Evolutionary conservation across 2,113 vertebrate species (phyloP).

Genomic region (Rhineura floridana): DNA sequence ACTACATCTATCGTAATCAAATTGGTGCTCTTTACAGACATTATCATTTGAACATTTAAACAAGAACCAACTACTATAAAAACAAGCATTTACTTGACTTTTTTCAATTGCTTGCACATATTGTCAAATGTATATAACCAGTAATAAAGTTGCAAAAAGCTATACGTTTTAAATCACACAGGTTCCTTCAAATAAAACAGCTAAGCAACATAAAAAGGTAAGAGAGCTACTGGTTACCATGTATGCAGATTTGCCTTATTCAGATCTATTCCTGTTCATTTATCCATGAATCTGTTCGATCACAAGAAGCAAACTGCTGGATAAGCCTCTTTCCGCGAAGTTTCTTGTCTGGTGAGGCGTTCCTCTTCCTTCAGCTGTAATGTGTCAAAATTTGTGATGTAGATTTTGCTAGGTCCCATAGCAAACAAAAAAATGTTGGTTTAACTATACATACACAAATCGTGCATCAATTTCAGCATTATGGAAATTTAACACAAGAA

Average conservation of each 20-base stretch:
- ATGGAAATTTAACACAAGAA: constrained; percentile 68
- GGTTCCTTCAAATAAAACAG: constrained; percentile 95
- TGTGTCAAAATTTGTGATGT: constrained; percentile 99
- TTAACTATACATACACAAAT: constrained; percentile 81
- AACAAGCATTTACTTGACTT: constrained; percentile 90
- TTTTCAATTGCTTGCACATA: constrained; percentile 88
- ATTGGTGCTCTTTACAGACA: constrained; percentile 97
- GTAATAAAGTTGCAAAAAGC: constrained; percentile 88
- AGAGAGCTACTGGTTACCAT: constrained; percentile 94
- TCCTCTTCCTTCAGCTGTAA: constrained; percentile 99
- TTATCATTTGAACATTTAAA: constrained; percentile 89
- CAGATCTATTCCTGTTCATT: constrained; percentile 89
- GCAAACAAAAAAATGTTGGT: constrained; percentile 80
- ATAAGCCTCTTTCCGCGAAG: constrained; percentile 84
- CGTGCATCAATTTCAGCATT: constrained; percentile 77
- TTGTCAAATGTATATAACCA: constrained; percentile 86
- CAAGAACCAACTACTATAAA: constrained; percentile 93
- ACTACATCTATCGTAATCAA: constrained; percentile 96
- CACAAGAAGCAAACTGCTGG: constrained; percentile 88
- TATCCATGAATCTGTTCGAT: constrained; percentile 88
- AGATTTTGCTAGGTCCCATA: constrained; percentile 96
- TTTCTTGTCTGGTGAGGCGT: constrained; percentile 83
- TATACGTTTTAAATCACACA: constrained; percentile 89
- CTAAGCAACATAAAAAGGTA: constrained; percentile 92
- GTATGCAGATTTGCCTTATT: constrained; percentile 92